A percentile compares a stretch with the other conserved stretches of the same genome.
phyloP scores from a whole-genome alignment of 92 coral and sea anemone genomes.

The Virgularia gustaviana region DNA sequence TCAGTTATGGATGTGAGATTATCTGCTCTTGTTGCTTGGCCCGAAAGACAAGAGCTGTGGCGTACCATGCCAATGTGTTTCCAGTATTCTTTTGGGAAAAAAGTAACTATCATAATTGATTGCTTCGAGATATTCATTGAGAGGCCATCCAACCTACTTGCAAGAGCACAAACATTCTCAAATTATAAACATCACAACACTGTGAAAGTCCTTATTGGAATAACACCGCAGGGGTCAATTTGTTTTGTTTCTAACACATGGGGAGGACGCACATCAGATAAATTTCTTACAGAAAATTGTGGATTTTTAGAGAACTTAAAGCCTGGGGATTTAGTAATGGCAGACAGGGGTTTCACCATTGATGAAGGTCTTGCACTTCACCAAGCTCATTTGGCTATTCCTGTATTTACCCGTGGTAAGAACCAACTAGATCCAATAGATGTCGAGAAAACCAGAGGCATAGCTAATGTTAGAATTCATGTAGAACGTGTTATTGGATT shows the following conservation, averaged over 20 bases:
- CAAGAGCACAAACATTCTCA: conserved; percentile 3
- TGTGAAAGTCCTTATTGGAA: not conserved
- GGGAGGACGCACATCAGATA: conserved; percentile 18
- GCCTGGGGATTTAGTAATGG: conserved; percentile 23
- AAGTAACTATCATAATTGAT: not conserved
- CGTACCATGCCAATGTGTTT: conserved; percentile 10
- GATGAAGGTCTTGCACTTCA: not conserved
- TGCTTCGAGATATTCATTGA: not conserved
- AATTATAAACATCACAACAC: conserved; percentile 13
- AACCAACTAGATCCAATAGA: not conserved
- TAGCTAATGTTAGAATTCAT: not conserved
- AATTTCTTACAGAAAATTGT: conserved; percentile 1
- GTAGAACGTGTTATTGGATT: not conserved
- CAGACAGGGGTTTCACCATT: conserved; percentile 10
- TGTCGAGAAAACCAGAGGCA: not conserved
- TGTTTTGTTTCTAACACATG: not conserved
- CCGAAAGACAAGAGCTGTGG: not conserved
- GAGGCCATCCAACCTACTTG: not conserved
- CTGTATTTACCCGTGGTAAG: not conserved
- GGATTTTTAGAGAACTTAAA: not conserved
- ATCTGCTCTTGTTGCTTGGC: conserved; percentile 2
- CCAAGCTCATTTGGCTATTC: conserved; percentile 2
- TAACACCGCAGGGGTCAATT: conserved; percentile 4
- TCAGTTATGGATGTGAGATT: conserved; percentile 20
- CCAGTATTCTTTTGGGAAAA: conserved; percentile 5